Evolutionary conservation across 2,888 invertebrate genomes (phyloP).

Genomic region (Aleiodes testaceus): DNA sequence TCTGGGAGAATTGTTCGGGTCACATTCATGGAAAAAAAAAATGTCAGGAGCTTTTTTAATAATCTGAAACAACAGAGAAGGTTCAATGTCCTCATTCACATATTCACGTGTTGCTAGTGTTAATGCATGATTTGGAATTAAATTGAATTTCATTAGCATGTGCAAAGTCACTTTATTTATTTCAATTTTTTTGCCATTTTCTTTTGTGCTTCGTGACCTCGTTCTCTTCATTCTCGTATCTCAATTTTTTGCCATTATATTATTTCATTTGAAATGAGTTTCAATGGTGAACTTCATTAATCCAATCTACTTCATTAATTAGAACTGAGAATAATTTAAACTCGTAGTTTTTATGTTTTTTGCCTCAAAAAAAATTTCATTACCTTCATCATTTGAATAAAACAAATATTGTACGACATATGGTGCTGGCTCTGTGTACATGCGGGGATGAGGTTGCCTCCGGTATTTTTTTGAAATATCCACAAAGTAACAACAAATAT

Average conservation of each 20-base stretch:
- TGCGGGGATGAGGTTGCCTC: constrained; percentile 65
- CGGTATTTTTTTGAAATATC: not conserved
- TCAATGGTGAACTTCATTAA: too few relatives aligned
- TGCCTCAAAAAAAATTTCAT: constrained; percentile 10
- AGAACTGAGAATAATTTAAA: not conserved
- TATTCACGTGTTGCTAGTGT: not conserved
- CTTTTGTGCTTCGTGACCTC: too few relatives aligned
- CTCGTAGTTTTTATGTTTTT: not conserved
- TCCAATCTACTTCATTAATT: too few relatives aligned
- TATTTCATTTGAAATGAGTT: too few relatives aligned
- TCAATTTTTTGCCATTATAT: too few relatives aligned
- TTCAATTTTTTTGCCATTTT: too few relatives aligned
- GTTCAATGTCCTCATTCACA: not conserved
- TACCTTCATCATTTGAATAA: constrained; percentile 10
- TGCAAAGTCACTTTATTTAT: too few relatives aligned
- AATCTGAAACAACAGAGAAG: not conserved
- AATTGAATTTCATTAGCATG: too few relatives aligned
- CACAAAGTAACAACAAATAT: not conserved
- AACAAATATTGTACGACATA: constrained; percentile 54
- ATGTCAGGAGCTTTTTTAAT: constrained; percentile 5
- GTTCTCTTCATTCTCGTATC: too few relatives aligned
- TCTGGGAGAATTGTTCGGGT: constrained; percentile 7
- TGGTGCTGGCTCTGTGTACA: constrained; percentile 67
- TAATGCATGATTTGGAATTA: not conserved
- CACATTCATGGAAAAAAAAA: constrained; percentile 9